Conservation (phyloP, 2,113 vertebrate species). For the Chloropsis hardwickii region DNA sequence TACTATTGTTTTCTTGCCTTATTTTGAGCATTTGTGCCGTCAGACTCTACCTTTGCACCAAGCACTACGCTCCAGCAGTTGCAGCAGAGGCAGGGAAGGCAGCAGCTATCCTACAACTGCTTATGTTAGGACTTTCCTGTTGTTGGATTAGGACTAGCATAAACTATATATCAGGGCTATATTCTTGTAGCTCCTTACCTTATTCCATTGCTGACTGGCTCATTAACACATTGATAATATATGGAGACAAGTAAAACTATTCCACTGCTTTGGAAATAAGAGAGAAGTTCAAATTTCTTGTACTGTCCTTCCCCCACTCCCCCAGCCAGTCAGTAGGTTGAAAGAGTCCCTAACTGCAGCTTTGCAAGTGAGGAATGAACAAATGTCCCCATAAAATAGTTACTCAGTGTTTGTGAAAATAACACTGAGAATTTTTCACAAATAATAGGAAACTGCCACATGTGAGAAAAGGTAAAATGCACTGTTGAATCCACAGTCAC, state of each 20-base stretch:
- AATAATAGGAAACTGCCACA: background rate
- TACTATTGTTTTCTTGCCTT: background rate
- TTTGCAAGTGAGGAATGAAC: background rate
- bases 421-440: background rate
- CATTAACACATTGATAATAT: background rate
- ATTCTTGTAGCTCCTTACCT: background rate
- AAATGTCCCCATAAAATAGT: background rate
- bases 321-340: background rate
- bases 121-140: background rate
- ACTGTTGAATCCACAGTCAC: background rate
- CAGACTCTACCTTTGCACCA: background rate
- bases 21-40: background rate
- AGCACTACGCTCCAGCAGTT: accelerated
- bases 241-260: background rate
- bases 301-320: background rate
- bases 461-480: background rate
- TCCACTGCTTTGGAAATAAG: background rate
- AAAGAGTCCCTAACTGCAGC: background rate
- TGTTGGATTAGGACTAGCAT: background rate
- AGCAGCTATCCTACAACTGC: background rate
- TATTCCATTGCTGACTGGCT: background rate
- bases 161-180: background rate
- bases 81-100: background rate
- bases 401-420: background rate
- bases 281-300: background rate